phyloP scores from a whole-genome alignment of 2,113 vertebrate species.

The Phyllopteryx taeniolatus region DNA sequence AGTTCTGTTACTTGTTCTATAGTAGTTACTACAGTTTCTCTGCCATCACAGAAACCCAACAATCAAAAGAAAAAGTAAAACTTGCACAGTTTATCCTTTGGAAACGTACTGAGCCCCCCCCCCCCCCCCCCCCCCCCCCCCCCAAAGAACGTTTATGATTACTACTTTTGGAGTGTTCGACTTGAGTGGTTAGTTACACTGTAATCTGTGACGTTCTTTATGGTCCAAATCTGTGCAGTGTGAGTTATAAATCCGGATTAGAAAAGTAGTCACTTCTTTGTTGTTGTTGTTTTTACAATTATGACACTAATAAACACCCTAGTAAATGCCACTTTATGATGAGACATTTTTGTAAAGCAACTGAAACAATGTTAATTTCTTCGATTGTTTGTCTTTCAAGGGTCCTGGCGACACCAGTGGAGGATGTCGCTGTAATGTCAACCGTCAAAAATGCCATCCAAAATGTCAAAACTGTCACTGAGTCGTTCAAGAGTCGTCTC shows the following conservation, averaged over 20 bases:
- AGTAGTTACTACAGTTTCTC: no score
- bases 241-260: not conserved
- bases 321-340: not conserved
- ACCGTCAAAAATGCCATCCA: slow-evolving; percentile 80
- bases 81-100: no score
- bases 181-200: not conserved
- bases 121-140: no score
- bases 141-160: no score
- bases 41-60: no score
- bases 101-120: no score
- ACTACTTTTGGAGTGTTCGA: not conserved
- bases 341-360: not conserved
- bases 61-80: no score
- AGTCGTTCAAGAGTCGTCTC: slow-evolving; percentile 13
- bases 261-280: not conserved
- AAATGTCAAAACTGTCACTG: slow-evolving; percentile 85
- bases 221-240: not conserved
- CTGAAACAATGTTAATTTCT: not conserved
- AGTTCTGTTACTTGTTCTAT: no score
- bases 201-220: not conserved
- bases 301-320: not conserved
- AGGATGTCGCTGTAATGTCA: slow-evolving; percentile 81
- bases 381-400: slow-evolving; percentile 43
- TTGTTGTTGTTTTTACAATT: not conserved
- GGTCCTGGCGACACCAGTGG: slow-evolving; percentile 82